These are phyloP conservation scores for Pluvianellus socialis DNA, from an alignment of 2,113 vertebrate species.

Conservation along the genomic window DNA sequence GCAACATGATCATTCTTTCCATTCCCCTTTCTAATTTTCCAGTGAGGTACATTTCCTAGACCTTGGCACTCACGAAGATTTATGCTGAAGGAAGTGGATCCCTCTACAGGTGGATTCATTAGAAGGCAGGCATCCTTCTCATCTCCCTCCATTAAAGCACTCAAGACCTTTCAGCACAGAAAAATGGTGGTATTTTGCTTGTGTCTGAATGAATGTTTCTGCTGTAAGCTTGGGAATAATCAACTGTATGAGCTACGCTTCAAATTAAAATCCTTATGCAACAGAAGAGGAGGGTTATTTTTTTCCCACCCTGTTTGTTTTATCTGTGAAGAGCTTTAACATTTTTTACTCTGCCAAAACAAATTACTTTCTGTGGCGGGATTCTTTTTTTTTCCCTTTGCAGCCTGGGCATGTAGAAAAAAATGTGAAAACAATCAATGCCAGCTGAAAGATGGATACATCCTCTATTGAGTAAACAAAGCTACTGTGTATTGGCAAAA, in stretches of 20 bases:
- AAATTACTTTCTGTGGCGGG: background rate
- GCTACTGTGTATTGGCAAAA: constrained; percentile 53
- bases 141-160: background rate
- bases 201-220: background rate
- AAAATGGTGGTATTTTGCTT: background rate
- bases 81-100: background rate
- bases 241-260: background rate
- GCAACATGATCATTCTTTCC: background rate
- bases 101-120: background rate
- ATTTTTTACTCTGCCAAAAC: background rate
- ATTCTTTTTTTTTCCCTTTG: background rate
- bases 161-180: background rate
- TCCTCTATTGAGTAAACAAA: constrained; percentile 46
- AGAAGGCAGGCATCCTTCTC: background rate
- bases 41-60: background rate
- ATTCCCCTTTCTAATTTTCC: background rate
- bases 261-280: background rate
- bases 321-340: background rate
- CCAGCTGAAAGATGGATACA: constrained; percentile 42
- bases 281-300: background rate
- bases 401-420: background rate
- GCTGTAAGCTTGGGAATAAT: background rate
- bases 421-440: background rate
- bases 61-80: background rate
- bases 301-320: background rate